These are phyloP conservation scores for Saccostrea cuccullata DNA, from an alignment of 1,140 invertebrate genomes.

Conservation along the genomic window DNA sequence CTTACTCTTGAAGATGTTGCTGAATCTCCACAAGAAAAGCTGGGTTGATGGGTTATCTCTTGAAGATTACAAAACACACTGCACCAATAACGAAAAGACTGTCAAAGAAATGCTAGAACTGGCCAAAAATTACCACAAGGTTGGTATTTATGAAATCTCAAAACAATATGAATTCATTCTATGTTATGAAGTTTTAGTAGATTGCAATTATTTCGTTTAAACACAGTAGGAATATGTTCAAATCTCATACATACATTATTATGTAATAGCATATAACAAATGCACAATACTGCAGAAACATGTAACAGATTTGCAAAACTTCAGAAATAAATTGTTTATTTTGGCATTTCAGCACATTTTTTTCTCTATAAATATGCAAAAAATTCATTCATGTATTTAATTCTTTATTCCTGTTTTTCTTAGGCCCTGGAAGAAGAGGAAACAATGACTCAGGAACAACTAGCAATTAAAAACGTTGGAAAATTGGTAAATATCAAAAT, in stretches of 20 bases:
- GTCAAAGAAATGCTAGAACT: conserved; percentile 98
- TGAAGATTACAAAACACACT: conserved; percentile 96
- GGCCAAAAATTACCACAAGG: conserved; percentile 99
- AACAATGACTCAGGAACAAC: conserved; percentile 99
- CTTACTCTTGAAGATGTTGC: conserved; percentile 87
- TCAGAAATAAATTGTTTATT: no score
- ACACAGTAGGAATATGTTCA: no score
- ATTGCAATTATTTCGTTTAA: no score
- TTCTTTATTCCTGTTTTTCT: conserved; percentile 48
- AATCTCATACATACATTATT: no score
- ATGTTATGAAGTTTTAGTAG: no score
- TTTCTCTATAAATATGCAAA: no score
- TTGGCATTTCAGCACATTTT: no score
- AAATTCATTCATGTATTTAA: background rate
- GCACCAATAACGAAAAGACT: conserved; percentile 90
- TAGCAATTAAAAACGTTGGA: conserved; percentile 99
- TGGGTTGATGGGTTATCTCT: conserved; percentile 99
- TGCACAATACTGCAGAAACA: no score
- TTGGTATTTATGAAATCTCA: conserved; percentile 70
- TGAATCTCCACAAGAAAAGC: conserved; percentile 99
- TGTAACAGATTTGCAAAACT: no score
- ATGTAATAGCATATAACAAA: no score
- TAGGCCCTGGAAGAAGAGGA: conserved; percentile 98
- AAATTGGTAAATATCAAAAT: conserved; percentile 85
- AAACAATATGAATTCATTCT: no score